A percentile compares a stretch with the other conserved stretches of the same genome.
Evolutionary conservation across 1,140 invertebrate genomes (phyloP).

Genomic region (Cryptotermes secundus): DNA sequence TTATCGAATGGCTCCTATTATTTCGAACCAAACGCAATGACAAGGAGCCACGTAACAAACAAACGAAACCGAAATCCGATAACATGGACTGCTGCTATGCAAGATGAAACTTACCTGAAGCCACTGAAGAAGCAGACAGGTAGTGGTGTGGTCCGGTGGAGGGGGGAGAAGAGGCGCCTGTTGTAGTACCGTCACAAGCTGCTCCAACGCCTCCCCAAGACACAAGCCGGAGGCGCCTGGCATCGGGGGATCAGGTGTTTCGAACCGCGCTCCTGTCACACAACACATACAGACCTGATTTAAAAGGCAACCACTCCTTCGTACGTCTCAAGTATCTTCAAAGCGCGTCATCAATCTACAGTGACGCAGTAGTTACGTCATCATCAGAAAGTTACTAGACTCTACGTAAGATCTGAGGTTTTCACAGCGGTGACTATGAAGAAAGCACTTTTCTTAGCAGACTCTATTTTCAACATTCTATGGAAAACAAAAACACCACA

Average conservation of each 20-base stretch:
- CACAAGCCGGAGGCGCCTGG: not conserved
- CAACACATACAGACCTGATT: not conserved
- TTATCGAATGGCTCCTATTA: not conserved
- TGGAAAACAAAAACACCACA: no score
- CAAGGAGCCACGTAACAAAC: not conserved
- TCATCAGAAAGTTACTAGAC: no score
- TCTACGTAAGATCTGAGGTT: no score
- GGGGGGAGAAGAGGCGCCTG: constrained; percentile 20
- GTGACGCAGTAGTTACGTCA: no score
- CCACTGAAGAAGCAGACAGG: constrained; percentile 28
- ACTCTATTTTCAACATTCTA: no score
- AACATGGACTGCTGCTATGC: not conserved
- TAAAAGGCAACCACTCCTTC: not conserved
- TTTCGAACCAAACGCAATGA: not conserved
- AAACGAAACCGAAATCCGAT: not conserved
- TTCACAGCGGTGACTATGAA: no score
- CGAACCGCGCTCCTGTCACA: constrained; percentile 5
- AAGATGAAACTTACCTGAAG: constrained; percentile 28
- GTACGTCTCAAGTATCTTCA: no score
- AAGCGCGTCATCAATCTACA: no score
- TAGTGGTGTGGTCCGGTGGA: constrained; percentile 23
- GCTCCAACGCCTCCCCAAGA: constrained; percentile 25
- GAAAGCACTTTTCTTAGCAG: no score
- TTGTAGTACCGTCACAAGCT: constrained; percentile 22
- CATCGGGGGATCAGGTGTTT: not conserved